Evolutionary conservation across 2,797 vertebrate species (phyloP).

Genomic region (Enoplosus armatus): DNA sequence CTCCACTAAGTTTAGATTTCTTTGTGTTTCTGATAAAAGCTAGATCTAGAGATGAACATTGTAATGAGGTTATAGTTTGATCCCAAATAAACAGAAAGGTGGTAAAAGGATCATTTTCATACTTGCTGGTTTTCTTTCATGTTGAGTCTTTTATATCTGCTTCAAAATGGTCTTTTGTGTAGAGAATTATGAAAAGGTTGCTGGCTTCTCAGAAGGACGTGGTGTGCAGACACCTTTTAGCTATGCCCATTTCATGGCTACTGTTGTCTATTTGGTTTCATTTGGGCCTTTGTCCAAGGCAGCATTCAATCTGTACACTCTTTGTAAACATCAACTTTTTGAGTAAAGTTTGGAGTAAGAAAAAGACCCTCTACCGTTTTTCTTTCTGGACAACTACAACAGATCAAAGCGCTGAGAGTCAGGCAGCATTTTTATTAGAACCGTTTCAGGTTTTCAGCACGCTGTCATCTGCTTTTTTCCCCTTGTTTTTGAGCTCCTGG

Average conservation of each 20-base stretch:
- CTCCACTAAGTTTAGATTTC: slow-evolving; percentile 16
- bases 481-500: neutral
- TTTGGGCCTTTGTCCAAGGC: slow-evolving; percentile 10
- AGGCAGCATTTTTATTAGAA: neutral
- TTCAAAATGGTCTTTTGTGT: slow-evolving; percentile 6
- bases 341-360: slow-evolving; percentile 66
- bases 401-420: neutral
- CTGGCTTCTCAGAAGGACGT: slow-evolving; percentile 10
- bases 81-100: slow-evolving; percentile 31
- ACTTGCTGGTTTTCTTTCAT: slow-evolving; percentile 6
- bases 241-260: neutral
- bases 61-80: slow-evolving; percentile 53
- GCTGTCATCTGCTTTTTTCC: neutral
- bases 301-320: slow-evolving; percentile 44
- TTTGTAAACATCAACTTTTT: slow-evolving; percentile 66
- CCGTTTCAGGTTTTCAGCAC: neutral
- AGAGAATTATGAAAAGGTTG: neutral
- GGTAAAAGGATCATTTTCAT: slow-evolving; percentile 3
- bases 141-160: slow-evolving; percentile 5
- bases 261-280: slow-evolving; percentile 26
- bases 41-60: slow-evolving; percentile 43
- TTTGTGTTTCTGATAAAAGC: slow-evolving; percentile 46
- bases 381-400: neutral
- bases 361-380: slow-evolving; percentile 27
- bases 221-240: slow-evolving; percentile 3